Conservation (phyloP, 2,113 vertebrate species). For the Indicator indicator region DNA sequence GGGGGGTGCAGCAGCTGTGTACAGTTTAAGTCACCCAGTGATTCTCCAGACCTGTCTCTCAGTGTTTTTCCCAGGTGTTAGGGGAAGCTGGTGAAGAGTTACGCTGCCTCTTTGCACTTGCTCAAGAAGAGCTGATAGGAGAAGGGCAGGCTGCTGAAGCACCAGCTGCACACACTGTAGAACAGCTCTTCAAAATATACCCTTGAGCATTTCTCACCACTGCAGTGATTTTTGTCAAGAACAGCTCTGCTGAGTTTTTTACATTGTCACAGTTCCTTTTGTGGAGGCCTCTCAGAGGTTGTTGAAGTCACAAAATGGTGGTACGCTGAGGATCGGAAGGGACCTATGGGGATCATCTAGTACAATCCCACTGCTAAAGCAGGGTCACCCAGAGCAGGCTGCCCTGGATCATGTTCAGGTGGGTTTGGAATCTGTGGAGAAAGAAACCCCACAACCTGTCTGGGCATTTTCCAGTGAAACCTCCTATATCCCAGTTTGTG, state of each 20-base stretch:
- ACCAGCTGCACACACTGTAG: not conserved
- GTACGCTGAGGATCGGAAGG: too few species aligned
- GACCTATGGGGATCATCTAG: too few species aligned
- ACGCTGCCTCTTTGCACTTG: not conserved
- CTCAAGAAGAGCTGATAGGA: not conserved
- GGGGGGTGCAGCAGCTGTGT: rapidly evolving
- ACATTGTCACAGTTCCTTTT: not conserved
- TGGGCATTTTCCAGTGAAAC: too few species aligned
- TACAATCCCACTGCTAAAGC: too few species aligned
- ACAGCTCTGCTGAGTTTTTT: not conserved
- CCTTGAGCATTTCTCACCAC: not conserved
- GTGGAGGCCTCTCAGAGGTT: not conserved
- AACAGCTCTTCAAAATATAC: not conserved
- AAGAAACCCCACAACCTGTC: too few species aligned
- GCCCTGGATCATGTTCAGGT: too few species aligned
- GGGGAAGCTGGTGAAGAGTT: not conserved
- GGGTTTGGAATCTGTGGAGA: too few species aligned
- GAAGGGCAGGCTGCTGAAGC: not conserved
- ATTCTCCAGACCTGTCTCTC: not conserved
- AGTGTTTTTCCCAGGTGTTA: not conserved
- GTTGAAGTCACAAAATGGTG: not conserved
- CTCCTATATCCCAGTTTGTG: too few species aligned
- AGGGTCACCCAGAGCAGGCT: too few species aligned
- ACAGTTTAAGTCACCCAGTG: not conserved
- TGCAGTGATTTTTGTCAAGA: not conserved